phyloP scores from a whole-genome alignment of 92 coral and sea anemone genomes.

The Galaxea fascicularis region DNA sequence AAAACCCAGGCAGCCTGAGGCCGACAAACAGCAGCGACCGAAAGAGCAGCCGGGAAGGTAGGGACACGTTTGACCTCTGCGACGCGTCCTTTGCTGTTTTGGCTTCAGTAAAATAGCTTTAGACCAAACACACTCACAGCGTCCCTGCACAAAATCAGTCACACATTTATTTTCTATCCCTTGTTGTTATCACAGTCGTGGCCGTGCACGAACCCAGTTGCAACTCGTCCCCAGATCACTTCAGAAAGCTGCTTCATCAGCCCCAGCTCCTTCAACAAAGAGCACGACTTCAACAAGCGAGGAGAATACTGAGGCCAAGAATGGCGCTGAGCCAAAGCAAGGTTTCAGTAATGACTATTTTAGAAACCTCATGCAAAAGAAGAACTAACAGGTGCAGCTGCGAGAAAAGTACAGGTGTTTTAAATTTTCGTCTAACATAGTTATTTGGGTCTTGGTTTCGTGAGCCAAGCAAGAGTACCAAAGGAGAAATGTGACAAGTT shows the following conservation, averaged over 20 bases:
- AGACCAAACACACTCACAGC: neutral
- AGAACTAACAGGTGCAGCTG: neutral
- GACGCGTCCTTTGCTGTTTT: too few relatives aligned
- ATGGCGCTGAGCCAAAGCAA: conserved; percentile 49
- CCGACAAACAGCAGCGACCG: conserved; percentile 40
- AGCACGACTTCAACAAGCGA: conserved; percentile 36
- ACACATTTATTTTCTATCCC: neutral
- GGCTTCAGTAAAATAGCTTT: too few relatives aligned
- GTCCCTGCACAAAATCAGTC: neutral
- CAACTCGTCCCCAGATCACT: conserved; percentile 95
- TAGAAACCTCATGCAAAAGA: conserved; percentile 68
- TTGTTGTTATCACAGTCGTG: conserved; percentile 63
- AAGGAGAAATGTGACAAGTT: too few relatives aligned
- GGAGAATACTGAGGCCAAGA: conserved; percentile 38
- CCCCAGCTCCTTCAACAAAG: conserved; percentile 52
- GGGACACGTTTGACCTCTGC: neutral
- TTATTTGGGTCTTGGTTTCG: too few relatives aligned
- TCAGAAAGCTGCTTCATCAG: conserved; percentile 71
- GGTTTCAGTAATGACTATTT: conserved; percentile 89
- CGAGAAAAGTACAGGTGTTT: neutral
- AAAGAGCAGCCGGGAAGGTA: conserved; percentile 73
- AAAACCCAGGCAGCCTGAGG: conserved; percentile 69
- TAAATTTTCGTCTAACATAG: too few relatives aligned
- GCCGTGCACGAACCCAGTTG: conserved; percentile 95
- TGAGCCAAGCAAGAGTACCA: too few relatives aligned